Conservation (phyloP, 2,113 vertebrate genomes). For the Lophochroa leadbeateri region DNA sequence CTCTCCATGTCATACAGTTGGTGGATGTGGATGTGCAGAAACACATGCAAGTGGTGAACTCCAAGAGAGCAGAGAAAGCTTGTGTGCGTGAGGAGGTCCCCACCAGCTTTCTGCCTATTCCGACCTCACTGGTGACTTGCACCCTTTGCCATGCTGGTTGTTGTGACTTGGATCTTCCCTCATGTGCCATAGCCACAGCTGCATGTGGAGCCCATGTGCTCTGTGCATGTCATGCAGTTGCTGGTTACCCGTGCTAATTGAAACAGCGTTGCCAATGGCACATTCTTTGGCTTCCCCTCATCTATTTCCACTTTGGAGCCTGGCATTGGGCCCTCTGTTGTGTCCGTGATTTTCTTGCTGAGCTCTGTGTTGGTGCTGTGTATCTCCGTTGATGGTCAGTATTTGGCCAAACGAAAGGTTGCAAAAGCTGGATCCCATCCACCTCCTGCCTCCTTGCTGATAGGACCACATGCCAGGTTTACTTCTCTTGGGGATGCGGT, state of each 20-base stretch:
- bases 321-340: not conserved
- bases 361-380: not conserved
- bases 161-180: not conserved
- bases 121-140: not conserved
- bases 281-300: not conserved
- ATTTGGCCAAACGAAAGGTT: not conserved
- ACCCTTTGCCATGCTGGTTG: not conserved
- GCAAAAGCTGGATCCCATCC: not conserved
- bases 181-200: not conserved
- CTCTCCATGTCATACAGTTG: fast-evolving
- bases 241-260: constrained; percentile 23
- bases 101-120: fast-evolving
- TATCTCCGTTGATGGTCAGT: fast-evolving
- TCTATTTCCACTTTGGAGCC: not conserved
- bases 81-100: fast-evolving
- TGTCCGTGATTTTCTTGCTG: not conserved
- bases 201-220: constrained; percentile 29
- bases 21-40: not conserved
- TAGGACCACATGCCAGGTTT: not conserved
- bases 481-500: not conserved
- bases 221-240: not conserved
- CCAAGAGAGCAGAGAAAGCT: not conserved
- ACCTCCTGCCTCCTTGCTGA: not conserved
- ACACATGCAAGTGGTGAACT: fast-evolving
- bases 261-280: constrained; percentile 14